A percentile compares a stretch with the other conserved stretches of the same genome.
Conservation (phyloP, 2,888 invertebrate species). For the Ernsta delagoae region DNA sequence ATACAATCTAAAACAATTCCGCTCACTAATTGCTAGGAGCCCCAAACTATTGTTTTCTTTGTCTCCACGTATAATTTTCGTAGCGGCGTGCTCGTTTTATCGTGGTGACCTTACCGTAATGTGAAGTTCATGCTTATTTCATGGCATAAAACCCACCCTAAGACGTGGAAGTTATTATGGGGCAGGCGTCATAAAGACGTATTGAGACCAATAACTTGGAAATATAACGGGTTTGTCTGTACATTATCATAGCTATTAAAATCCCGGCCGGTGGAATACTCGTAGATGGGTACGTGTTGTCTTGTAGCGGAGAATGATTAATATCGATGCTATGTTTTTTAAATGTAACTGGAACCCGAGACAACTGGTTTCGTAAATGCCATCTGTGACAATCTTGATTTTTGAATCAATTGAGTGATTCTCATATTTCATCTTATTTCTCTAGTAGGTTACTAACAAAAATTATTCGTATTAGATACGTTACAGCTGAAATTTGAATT, state of each 20-base stretch:
- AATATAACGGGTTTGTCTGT: conserved; percentile 45
- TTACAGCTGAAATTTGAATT: no score
- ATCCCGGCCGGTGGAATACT: conserved; percentile 35
- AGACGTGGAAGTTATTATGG: conserved; percentile 39
- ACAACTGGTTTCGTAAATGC: no score
- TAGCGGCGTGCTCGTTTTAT: not conserved
- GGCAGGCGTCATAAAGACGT: conserved; percentile 41
- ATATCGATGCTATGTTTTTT: no score
- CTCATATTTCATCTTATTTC: no score
- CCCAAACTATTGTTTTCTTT: not conserved
- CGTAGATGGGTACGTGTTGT: conserved; percentile 1
- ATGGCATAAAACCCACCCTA: conserved; percentile 31
- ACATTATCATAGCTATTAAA: conserved; percentile 46
- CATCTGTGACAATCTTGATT: no score
- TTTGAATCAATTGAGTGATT: no score
- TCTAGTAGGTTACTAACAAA: no score
- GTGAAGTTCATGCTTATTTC: conserved; percentile 31
- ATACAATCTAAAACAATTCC: conserved; percentile 2
- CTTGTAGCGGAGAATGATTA: conserved; percentile 23
- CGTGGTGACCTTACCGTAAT: conserved; percentile 18
- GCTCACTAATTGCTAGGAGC: not conserved
- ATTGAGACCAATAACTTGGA: conserved; percentile 44
- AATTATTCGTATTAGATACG: no score
- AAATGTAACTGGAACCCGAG: no score
- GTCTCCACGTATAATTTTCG: conserved; percentile 4